Evolutionary conservation across 2,113 vertebrate species (phyloP), one percentile per base, ranked within the genome.

Genomic region (Oryctolagus cuniculus): DNA sequence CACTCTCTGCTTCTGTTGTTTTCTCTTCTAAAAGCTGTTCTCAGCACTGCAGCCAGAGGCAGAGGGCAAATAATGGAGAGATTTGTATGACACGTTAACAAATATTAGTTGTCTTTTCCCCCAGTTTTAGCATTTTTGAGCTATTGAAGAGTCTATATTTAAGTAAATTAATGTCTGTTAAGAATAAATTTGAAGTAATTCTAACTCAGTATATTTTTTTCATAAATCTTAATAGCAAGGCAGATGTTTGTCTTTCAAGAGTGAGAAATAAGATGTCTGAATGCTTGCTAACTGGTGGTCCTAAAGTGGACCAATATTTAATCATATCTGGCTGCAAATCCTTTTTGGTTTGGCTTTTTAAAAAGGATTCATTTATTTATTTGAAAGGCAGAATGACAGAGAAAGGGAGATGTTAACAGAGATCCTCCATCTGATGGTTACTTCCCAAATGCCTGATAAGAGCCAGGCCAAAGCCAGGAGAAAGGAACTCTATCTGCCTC

Each of bases 281-380:
- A 58, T 58, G 19, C 55, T 58, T 58, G 21, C 55, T 19, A 58
- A 58, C 55, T 58, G 55, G 55, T 58, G 19, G 55, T 58, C 55
- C 58, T 93, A 80, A 82, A 61, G 25, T 83, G 64, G 58, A 70
- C 29, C 21, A 80, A 1, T 81, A 83, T 87, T 95, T 89, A 90
- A 51, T 79, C 93, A 8, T 89, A 34, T 82, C 6, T 93, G 21
- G 29, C 38, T 95, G 0, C 61, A 78, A 67, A 34, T 85, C 21
- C 7, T 7, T 85, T 96, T 95, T 70, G 15, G 19, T 74, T 84
- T 92, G 31, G 66, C 27, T 93, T 88, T 27, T 36, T 90, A 21
- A 79, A 87, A 70, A 90, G 80, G 12, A 58, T 58, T 16, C 19
- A 16, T 15, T 16, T 58, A 19, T 58, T 17, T 58, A 58, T 58